Evolutionary conservation across 1,140 invertebrate species (phyloP), one percentile per base, ranked within the genome.

Genomic region (Nautilus pompilius): DNA sequence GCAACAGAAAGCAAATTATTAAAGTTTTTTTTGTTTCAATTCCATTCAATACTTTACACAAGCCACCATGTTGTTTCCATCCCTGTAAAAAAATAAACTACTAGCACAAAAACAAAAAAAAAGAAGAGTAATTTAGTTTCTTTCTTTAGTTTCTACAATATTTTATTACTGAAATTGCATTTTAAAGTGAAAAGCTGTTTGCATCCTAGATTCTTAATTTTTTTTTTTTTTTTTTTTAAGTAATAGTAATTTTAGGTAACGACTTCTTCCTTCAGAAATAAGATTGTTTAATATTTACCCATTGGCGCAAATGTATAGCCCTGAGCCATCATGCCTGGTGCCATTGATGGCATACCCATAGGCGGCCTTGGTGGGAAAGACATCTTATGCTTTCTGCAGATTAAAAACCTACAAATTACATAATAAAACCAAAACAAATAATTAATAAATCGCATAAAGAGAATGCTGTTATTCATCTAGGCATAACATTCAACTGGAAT

Each of bases 351-450:
- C 72, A 80, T 77, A 20, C 78, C 74, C 64, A 81, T 73, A 24
- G 79, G 81, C 30, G 74, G 72, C 70, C 80, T 65, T 51, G 77
- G 77, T 22, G 80, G 80, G 70, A 79, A 83, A 20, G 81, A 82
- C 81, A 83, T 83, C 46, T 66, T 77, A 53, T 53, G 24, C 49
- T 53, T 53, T 26, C 8, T 22, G 49, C n/a, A n/a, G n/a, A n/a
- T n/a, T n/a, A n/a, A n/a, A n/a, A n/a, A n/a, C n/a, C n/a, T n/a
- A n/a, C n/a, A n/a, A n/a, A n/a, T n/a, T n/a, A n/a, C n/a, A n/a
- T n/a, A n/a, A n/a, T n/a, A n/a, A n/a, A n/a, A n/a, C n/a, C n/a
- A n/a, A n/a, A n/a, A n/a, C n/a, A n/a, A n/a, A n/a, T n/a, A n/a
- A n/a, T n/a, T n/a, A n/a, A n/a, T n/a, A n/a, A n/a, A n/a, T n/a